Conservation (phyloP, 2,888 invertebrate species). For the Neoscelio sp. region DNA sequence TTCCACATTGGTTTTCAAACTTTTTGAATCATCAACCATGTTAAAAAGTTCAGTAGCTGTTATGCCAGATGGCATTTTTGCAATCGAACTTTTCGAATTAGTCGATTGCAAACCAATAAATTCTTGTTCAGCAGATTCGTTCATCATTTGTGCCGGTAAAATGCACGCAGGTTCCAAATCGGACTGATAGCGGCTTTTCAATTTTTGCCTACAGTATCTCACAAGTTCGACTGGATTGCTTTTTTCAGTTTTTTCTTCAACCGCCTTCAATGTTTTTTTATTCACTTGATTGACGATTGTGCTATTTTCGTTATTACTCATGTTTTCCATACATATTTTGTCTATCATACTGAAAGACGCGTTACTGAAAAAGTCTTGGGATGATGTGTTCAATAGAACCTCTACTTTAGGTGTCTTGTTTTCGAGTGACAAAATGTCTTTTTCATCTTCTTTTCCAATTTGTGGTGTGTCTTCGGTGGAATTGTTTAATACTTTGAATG, state of each 20-base stretch:
- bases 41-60: slow-evolving; percentile 53
- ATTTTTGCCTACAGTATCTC: slow-evolving; percentile 40
- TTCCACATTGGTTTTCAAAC: not conserved
- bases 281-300: not conserved
- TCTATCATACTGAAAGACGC: slow-evolving; percentile 71
- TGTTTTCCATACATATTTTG: slow-evolving; percentile 61
- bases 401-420: not conserved
- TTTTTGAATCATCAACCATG: not conserved
- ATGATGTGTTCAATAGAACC: slow-evolving; percentile 61
- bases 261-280: slow-evolving; percentile 3
- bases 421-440: not conserved
- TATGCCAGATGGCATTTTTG: slow-evolving; percentile 46
- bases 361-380: slow-evolving; percentile 73
- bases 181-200: slow-evolving; percentile 20
- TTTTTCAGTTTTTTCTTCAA: slow-evolving; percentile 29
- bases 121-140: slow-evolving; percentile 54
- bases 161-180: slow-evolving; percentile 1
- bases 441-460: not conserved
- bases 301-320: not conserved
- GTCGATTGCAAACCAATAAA: not conserved
- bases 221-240: slow-evolving; percentile 18
- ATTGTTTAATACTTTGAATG: not conserved
- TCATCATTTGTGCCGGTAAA: not conserved
- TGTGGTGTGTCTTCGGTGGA: not conserved
- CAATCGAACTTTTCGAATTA: not conserved